These are phyloP conservation scores for Pangasius sanitwongsei DNA, from an alignment of 2,797 vertebrate species.

Conservation along the genomic window DNA sequence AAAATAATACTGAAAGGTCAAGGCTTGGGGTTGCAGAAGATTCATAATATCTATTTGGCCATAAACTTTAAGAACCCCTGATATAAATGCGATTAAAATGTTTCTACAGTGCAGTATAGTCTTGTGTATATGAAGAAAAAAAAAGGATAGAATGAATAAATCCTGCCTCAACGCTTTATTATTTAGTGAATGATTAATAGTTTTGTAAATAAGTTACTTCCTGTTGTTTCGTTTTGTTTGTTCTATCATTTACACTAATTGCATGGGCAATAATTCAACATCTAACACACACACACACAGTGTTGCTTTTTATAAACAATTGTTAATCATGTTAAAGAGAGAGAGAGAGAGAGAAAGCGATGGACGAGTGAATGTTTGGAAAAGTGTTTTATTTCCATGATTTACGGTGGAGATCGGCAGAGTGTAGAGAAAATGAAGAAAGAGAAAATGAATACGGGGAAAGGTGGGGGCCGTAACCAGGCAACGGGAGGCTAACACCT, in stretches of 20 bases:
- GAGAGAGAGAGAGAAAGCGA: neutral
- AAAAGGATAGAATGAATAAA: neutral
- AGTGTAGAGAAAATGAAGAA: conserved; percentile 38
- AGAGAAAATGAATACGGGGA: conserved; percentile 7
- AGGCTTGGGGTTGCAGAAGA: no score
- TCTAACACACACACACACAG: neutral
- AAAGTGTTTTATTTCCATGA: conserved; percentile 27
- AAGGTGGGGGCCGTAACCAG: conserved; percentile 33
- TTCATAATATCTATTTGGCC: no score
- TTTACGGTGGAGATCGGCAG: conserved; percentile 20
- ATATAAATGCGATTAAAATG: neutral
- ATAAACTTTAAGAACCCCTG: no score
- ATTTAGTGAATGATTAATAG: neutral
- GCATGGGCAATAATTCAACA: neutral
- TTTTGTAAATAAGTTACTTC: neutral
- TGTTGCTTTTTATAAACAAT: neutral
- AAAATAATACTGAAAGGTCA: no score
- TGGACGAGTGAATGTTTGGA: neutral
- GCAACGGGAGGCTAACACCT: conserved; percentile 48
- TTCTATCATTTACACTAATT: neutral
- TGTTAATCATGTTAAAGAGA: neutral
- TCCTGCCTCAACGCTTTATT: neutral
- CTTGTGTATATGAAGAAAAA: neutral
- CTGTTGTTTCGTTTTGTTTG: neutral
- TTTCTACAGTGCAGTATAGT: neutral